Percentiles rank a stretch among this genome's conserved stretches.
phyloP scores from a whole-genome alignment of 2,888 invertebrate species.

The Calliopum simillimum region DNA sequence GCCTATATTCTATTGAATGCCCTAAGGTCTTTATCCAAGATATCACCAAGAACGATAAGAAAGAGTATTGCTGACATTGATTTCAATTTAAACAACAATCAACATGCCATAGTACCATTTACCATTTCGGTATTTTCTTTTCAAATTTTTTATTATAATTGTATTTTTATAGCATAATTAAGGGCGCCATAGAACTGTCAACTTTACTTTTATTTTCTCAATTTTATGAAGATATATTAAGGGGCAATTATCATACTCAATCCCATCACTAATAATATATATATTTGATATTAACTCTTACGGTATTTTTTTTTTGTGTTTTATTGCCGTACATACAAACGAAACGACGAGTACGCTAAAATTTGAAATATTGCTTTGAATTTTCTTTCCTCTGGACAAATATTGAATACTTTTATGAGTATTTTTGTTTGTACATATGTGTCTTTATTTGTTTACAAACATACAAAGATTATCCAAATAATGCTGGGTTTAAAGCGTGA shows the following conservation, averaged over 20 bases:
- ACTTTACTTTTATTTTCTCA: slow-evolving; percentile 4
- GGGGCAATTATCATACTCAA: slow-evolving; percentile 7
- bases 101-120: too few relatives aligned
- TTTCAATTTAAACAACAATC: too few relatives aligned
- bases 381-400: slow-evolving; percentile 8
- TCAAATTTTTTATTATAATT: slow-evolving; percentile 8
- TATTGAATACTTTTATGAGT: slow-evolving; percentile 6
- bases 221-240: slow-evolving; percentile 24
- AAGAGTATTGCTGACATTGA: too few relatives aligned
- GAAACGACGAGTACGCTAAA: slow-evolving; percentile 5
- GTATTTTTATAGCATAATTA: slow-evolving; percentile 25
- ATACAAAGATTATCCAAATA: slow-evolving; percentile 34
- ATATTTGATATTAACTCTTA: neutral
- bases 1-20: too few relatives aligned
- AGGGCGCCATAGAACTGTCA: slow-evolving; percentile 18
- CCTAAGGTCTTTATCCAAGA: too few relatives aligned
- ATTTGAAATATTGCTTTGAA: slow-evolving; percentile 15
- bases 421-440: neutral
- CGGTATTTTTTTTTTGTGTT: neutral
- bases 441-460: slow-evolving; percentile 10
- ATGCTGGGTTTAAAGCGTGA: neutral
- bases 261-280: neutral
- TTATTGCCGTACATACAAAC: too few relatives aligned
- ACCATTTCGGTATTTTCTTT: neutral
- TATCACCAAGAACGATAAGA: too few relatives aligned